A percentile compares a stretch with the other conserved stretches of the same genome.
These are phyloP conservation scores for Falco berigora DNA, from an alignment of 2,797 vertebrate species.

Conservation along the genomic window DNA sequence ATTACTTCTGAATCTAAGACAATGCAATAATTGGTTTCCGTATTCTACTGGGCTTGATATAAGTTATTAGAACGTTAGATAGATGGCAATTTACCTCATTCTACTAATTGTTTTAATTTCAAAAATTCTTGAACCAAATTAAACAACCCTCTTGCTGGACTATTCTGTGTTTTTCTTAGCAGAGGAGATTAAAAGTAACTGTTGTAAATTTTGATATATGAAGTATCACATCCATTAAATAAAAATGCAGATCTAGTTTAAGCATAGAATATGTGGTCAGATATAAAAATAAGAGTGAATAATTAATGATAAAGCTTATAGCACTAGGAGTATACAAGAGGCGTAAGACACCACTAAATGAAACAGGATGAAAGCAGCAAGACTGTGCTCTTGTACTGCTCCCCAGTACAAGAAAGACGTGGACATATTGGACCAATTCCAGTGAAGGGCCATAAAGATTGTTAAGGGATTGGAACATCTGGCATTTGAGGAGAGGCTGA, in stretches of 20 bases:
- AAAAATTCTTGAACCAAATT: slow-evolving; percentile 55
- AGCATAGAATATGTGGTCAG: background rate
- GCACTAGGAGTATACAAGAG: background rate
- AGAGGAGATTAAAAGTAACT: slow-evolving; percentile 21
- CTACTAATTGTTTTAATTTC: slow-evolving; percentile 52
- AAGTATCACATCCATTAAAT: slow-evolving; percentile 16
- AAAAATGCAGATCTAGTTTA: slow-evolving; percentile 26
- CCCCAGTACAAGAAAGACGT: background rate
- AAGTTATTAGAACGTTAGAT: slow-evolving; percentile 54
- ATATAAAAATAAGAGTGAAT: background rate
- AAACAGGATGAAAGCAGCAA: background rate
- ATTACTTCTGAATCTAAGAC: slow-evolving; percentile 58
- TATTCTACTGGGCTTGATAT: slow-evolving; percentile 54
- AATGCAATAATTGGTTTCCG: slow-evolving; percentile 50
- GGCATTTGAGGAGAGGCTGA: background rate
- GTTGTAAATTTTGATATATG: background rate
- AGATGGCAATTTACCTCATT: slow-evolving; percentile 49
- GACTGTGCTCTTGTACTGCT: background rate
- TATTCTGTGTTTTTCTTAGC: background rate
- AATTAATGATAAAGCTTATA: background rate
- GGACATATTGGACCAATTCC: background rate
- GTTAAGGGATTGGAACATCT: background rate
- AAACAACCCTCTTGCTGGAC: slow-evolving; percentile 30
- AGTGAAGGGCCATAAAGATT: background rate
- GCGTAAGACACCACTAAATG: background rate